Evolutionary conservation across 2,797 vertebrate genomes (phyloP), one percentile per base, ranked within the genome.

Genomic region (Mus minutoides): DNA sequence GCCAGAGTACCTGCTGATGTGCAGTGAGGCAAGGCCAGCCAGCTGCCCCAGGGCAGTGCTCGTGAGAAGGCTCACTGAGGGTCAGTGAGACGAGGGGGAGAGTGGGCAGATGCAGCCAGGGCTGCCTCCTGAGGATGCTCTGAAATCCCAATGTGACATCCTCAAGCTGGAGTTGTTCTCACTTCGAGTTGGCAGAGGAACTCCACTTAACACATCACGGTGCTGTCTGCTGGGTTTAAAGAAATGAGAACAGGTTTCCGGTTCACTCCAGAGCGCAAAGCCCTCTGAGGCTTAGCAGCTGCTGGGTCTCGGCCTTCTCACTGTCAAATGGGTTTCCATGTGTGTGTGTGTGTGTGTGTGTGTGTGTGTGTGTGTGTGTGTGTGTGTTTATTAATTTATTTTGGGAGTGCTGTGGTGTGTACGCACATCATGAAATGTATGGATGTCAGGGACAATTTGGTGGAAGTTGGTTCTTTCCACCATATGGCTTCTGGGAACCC

Each of bases 181-280:
- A 22, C 40, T 78, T 69, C 73, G 46, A 93, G 62, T 62, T 92
- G 73, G 91, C 76, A 94, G 82, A 84, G 10, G 71, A 88, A n/a
- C 58, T 31, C 49, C 76, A 62, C 69, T 56, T 60, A 14, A 14
- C 22, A 31, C 49, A 31, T 78, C 7, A 88, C 60, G 86, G 49
- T 52, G 6, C 80, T 49, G 87, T 88, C 60, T 85, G n/a, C 67
- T 90, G 64, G 17, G 73, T 87, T 96, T 96, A 90, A 90, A 94
- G 78, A 77, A 89, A 88, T 88, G 64, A 82, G 94, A 96, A 76
- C 52, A 85, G 73, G 84, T 90, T 69, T 69, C 96, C 86, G 91
- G 87, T 16, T 91, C 31, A 0, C 46, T 5, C 6, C 31, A 60
- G 71, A 79, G 46, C n/a, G 26, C 31, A 56, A 86, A 77, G 90